These are phyloP conservation scores for Thymelicus lineola DNA, from an alignment of 2,888 invertebrate genomes.

Conservation along the genomic window DNA sequence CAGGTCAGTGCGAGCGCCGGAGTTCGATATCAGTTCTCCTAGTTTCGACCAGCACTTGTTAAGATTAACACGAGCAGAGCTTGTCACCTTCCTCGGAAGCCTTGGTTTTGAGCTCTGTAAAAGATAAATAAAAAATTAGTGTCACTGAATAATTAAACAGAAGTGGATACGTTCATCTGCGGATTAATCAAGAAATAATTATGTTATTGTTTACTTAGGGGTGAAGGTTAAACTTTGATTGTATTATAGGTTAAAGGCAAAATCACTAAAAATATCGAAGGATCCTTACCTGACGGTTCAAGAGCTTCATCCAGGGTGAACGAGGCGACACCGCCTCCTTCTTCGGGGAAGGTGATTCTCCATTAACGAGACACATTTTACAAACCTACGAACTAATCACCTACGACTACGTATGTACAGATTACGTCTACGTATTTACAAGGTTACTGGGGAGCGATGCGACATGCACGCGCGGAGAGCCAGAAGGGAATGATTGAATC, in stretches of 20 bases:
- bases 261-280: background rate
- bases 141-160: background rate
- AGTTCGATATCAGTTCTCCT: constrained; percentile 82
- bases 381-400: constrained; percentile 63
- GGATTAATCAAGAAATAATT: too few species aligned
- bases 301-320: constrained; percentile 85
- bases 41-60: constrained; percentile 88
- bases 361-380: constrained; percentile 84
- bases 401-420: constrained; percentile 60
- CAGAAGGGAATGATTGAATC: constrained; percentile 78
- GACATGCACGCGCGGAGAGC: constrained; percentile 71
- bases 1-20: constrained; percentile 74
- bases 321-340: constrained; percentile 77
- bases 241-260: background rate
- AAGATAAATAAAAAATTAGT: constrained; percentile 52
- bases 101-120: constrained; percentile 84
- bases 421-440: constrained; percentile 76
- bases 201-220: background rate
- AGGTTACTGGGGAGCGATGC: constrained; percentile 57
- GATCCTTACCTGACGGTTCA: constrained; percentile 82
- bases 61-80: constrained; percentile 86
- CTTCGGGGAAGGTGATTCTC: constrained; percentile 72
- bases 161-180: background rate
- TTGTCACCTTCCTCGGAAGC: constrained; percentile 83
- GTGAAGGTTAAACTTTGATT: background rate